Evolutionary conservation across 2,888 invertebrate genomes (phyloP).

Genomic region (Notodonta ziczac): DNA sequence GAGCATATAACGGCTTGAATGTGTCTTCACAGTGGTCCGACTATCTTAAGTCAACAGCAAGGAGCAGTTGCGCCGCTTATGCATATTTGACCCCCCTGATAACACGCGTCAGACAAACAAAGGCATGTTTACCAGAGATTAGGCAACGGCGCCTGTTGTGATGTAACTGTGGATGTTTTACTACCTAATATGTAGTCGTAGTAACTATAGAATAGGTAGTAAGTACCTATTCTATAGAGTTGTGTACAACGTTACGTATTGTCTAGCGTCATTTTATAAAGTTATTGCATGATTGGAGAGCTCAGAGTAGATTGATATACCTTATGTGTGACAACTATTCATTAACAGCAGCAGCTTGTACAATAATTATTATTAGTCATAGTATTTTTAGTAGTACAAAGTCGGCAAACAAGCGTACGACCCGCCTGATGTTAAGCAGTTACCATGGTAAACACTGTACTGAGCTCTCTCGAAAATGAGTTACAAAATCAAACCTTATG

Average conservation of each 20-base stretch:
- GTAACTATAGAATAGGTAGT: too few relatives aligned
- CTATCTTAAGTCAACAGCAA: constrained; percentile 41
- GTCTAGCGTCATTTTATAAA: too few relatives aligned
- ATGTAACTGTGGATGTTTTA: constrained; percentile 5
- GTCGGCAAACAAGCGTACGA: too few relatives aligned
- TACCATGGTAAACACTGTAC: too few relatives aligned
- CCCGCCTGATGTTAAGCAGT: too few relatives aligned
- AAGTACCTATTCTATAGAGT: not conserved
- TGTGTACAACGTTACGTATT: not conserved
- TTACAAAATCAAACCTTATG: too few relatives aligned
- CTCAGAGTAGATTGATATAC: too few relatives aligned
- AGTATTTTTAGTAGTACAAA: not conserved
- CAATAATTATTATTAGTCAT: not conserved
- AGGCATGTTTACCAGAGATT: constrained; percentile 36
- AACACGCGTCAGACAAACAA: constrained; percentile 28
- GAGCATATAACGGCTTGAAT: constrained; percentile 4
- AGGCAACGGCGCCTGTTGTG: constrained; percentile 15
- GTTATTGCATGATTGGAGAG: too few relatives aligned
- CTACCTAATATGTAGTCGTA: not conserved
- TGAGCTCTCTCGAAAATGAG: too few relatives aligned
- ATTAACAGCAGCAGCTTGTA: too few relatives aligned
- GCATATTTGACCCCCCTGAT: constrained; percentile 44
- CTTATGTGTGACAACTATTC: too few relatives aligned
- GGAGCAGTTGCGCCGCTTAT: constrained; percentile 37
- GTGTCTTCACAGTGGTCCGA: constrained; percentile 6